A percentile compares a stretch with the other conserved stretches of the same genome.
Evolutionary conservation across 2,888 invertebrate species (phyloP).

Genomic region (Cryptocephalus primarius): DNA sequence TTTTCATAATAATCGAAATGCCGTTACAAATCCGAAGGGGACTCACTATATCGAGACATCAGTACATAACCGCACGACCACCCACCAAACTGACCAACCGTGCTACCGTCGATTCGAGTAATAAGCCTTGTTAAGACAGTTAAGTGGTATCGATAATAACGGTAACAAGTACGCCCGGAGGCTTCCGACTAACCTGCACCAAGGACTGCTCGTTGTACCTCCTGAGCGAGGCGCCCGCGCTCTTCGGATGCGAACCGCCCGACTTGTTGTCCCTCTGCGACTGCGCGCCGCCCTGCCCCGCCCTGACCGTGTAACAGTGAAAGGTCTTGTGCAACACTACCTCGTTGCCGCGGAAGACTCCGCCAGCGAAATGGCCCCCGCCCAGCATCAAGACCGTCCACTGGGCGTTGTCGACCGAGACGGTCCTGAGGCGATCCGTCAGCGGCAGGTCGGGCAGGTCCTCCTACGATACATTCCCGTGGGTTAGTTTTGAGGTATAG

Average conservation of each 20-base stretch:
- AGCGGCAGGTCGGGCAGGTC: conserved; percentile 2
- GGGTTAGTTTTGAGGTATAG: background rate
- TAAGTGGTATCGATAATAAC: no score
- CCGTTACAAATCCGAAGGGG: no score
- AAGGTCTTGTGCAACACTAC: conserved; percentile 65
- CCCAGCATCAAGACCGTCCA: conserved; percentile 77
- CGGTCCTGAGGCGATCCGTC: conserved; percentile 20
- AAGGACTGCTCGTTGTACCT: conserved; percentile 71
- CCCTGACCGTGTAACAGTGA: conserved; percentile 73
- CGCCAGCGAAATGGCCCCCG: conserved; percentile 75
- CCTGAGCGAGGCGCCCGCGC: conserved; percentile 70
- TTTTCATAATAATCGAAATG: no score
- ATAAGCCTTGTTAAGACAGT: no score
- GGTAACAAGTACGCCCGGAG: no score
- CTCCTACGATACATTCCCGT: background rate
- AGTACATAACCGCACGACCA: no score
- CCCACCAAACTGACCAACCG: no score
- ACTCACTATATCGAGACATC: no score
- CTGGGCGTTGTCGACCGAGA: conserved; percentile 26
- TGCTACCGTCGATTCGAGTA: no score
- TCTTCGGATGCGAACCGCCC: conserved; percentile 54
- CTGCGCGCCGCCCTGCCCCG: conserved; percentile 75
- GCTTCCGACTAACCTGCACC: conserved; percentile 43
- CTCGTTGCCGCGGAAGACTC: conserved; percentile 48
- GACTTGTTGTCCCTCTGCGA: conserved; percentile 49